Evolutionary conservation across 2,888 invertebrate species (phyloP).

Genomic region (Drosophila nigricruria): DNA sequence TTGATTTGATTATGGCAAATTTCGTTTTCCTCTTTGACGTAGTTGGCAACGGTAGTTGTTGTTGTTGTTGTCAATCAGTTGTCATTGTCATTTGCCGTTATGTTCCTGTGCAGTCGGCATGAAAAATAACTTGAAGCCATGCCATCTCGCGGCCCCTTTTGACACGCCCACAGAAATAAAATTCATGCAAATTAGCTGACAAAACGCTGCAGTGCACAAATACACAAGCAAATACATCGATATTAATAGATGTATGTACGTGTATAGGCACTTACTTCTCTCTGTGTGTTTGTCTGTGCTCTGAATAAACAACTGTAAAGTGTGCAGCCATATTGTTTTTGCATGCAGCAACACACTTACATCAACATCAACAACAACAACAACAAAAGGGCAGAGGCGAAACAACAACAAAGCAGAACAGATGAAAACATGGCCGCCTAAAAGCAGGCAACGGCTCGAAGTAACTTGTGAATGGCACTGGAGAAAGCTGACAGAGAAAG

Average conservation of each 20-base stretch:
- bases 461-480: conserved; percentile 25
- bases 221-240: conserved; percentile 13
- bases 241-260: conserved; percentile 2
- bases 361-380: conserved; percentile 7
- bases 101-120: conserved; percentile 28
- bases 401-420: conserved; percentile 1
- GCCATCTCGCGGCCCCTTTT: background rate
- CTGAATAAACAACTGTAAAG: conserved; percentile 49
- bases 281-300: conserved; percentile 3
- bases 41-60: conserved; percentile 4
- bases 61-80: conserved; percentile 46
- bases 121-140: conserved; percentile 12
- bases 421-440: conserved; percentile 45
- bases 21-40: background rate
- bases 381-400: background rate
- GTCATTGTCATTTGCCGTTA: conserved; percentile 47
- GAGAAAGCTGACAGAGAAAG: conserved; percentile 19
- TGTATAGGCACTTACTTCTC: background rate
- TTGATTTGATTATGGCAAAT: conserved; percentile 35
- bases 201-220: conserved; percentile 49
- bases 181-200: conserved; percentile 73
- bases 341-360: conserved; percentile 20
- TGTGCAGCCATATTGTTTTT: conserved; percentile 51
- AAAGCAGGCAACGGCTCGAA: conserved; percentile 50
- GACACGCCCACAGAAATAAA: conserved; percentile 29